Evolutionary conservation across 2,888 invertebrate species (phyloP).

Genomic region (Lordiphosa fenestrarum): DNA sequence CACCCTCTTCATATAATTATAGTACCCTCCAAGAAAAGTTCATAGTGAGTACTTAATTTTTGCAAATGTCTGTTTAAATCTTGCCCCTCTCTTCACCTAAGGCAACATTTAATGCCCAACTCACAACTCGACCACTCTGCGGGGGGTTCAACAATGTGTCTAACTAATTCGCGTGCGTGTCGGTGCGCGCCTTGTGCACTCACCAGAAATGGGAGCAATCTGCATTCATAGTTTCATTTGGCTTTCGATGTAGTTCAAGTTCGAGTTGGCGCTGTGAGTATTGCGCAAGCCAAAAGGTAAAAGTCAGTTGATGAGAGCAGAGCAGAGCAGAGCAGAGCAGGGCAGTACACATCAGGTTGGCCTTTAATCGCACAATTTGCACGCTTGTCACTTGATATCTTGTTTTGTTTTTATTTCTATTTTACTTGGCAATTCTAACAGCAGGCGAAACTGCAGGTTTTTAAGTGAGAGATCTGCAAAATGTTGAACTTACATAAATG

Average conservation of each 20-base stretch:
- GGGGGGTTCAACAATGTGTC: slow-evolving; percentile 49
- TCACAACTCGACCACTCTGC: slow-evolving; percentile 21
- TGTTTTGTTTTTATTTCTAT: slow-evolving; percentile 46
- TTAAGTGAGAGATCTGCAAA: slow-evolving; percentile 42
- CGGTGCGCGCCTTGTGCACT: slow-evolving; percentile 44
- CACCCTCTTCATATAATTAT: too few relatives aligned
- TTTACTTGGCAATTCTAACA: slow-evolving; percentile 23
- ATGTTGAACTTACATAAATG: slow-evolving; percentile 72
- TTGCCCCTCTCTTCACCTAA: slow-evolving; percentile 25
- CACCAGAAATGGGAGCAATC: slow-evolving; percentile 59
- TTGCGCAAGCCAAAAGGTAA: slow-evolving; percentile 50
- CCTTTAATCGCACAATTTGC: slow-evolving; percentile 60
- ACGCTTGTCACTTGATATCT: slow-evolving; percentile 68
- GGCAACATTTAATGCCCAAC: background rate
- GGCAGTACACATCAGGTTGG: slow-evolving; percentile 22
- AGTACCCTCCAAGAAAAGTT: too few relatives aligned
- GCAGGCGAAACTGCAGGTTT: slow-evolving; percentile 19
- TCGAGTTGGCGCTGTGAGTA: slow-evolving; percentile 51
- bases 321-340: background rate
- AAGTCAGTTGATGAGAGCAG: slow-evolving; percentile 17
- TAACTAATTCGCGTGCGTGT: slow-evolving; percentile 64
- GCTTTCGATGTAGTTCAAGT: slow-evolving; percentile 65
- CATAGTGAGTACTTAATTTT: too few relatives aligned
- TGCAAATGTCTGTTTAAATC: background rate
- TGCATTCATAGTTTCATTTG: slow-evolving; percentile 56